Conservation (phyloP, 2,113 vertebrate genomes). For the Catharus fuscescens region DNA sequence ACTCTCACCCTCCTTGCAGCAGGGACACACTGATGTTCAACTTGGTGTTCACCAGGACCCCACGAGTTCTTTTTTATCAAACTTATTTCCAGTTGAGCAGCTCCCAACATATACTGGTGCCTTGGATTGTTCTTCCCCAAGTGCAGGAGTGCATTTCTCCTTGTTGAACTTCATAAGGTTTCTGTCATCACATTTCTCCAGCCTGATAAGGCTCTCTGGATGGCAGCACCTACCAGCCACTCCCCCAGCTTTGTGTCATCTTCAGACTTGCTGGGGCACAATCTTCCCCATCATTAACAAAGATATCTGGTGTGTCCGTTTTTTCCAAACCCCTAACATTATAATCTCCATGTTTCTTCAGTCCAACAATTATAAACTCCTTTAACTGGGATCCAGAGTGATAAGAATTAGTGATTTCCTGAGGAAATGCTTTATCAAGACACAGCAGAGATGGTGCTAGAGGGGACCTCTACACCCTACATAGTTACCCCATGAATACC, state of each 20-base stretch:
- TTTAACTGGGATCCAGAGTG: not conserved
- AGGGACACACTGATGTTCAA: not conserved
- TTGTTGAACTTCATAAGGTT: not conserved
- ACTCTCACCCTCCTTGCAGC: not conserved
- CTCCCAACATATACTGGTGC: not conserved
- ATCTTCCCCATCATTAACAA: not conserved
- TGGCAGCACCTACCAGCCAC: not conserved
- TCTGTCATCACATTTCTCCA: not conserved
- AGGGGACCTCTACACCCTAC: not conserved
- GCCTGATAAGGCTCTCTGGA: not conserved
- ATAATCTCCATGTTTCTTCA: not conserved
- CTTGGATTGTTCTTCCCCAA: not conserved
- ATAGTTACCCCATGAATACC: not conserved
- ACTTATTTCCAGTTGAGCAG: not conserved
- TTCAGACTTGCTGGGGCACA: not conserved
- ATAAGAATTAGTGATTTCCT: not conserved
- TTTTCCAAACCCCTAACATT: not conserved
- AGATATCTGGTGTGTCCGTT: not conserved
- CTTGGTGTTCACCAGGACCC: not conserved
- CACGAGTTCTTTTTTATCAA: not conserved
- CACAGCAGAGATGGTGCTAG: not conserved
- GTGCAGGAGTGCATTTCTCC: not conserved
- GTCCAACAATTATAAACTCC: not conserved
- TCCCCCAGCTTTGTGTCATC: not conserved
- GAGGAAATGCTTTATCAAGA: not conserved